Base-by-base conservation (phyloP, 2,797 vertebrate genomes). In the Iguana delicatissima region DNA sequence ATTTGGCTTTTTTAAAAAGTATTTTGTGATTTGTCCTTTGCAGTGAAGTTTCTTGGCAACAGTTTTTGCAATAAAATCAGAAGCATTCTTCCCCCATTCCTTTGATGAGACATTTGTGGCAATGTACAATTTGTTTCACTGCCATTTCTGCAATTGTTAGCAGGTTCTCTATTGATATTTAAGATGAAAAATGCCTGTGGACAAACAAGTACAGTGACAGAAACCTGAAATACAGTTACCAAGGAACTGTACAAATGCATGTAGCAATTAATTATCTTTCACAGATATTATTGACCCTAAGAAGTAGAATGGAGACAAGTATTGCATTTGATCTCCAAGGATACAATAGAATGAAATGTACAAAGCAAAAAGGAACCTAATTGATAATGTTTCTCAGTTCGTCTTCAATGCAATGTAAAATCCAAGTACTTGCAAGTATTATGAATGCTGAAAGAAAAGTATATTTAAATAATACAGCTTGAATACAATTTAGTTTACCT, bases 211-310 rank as follows among this genome's bases (percentile, higher is more conserved):
- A 94, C 86, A 88, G 57, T 94, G 94, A 96, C 91, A 93, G 1
- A 3, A 95, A 93, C 91, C 91, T 95, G 95, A 96, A 97, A 96
- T 91, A 92, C 93, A 97, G 96, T 93, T 96, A 92, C 89, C 92
- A 92, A 89, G 81, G 93, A 96, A 92, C 87, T 94, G 91, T 57
- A 92, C 62, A 95, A 96, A 96, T 62, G 52, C 86, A 2, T 97
- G 96, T 96, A 97, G 95, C 96, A 97, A 97, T 97, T 97, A 97
- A 96, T 81, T 42, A 93, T 52, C 95, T 97, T 97, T 96, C 97
- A 96, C 1, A 95, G 90, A 93, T 88, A 91, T 52, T 92, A 94
- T 85, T 91, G 93, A 93, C 84, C 88, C 0, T 0, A 92, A 95
- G 92, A 96, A 92, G 87, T 2, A 96, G 86, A 77, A 82, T 88